Conservation (phyloP, 1,140 invertebrate species). For the Drosophila sucinea region DNA sequence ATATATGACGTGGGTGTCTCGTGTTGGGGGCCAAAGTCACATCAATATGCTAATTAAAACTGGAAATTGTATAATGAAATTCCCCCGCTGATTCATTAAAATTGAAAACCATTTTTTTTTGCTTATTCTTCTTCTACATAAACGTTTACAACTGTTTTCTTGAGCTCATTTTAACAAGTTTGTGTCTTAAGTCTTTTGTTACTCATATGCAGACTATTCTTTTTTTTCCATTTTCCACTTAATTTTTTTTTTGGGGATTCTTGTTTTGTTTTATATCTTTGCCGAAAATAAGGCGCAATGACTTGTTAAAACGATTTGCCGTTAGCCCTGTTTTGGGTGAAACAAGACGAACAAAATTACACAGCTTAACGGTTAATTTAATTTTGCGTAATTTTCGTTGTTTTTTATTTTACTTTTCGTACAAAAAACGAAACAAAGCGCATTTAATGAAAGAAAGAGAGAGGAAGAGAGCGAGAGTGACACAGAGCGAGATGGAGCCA, state of each 20-base stretch:
- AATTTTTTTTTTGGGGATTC: conserved; percentile 2
- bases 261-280: conserved; percentile 6
- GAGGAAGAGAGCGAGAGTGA: conserved; percentile 2
- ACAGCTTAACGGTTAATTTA: conserved; percentile 64
- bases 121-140: conserved; percentile 9
- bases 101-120: conserved; percentile 49
- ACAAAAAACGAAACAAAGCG: conserved; percentile 45
- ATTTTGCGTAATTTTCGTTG: conserved; percentile 35
- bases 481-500: conserved; percentile 26
- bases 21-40: conserved; percentile 27
- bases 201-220: conserved; percentile 31
- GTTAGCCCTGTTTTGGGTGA: conserved; percentile 49
- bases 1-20: conserved; percentile 7
- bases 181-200: conserved; percentile 41
- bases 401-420: conserved; percentile 30
- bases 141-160: conserved; percentile 31
- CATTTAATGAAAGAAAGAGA: conserved; percentile 40
- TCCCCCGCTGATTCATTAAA: conserved; percentile 32
- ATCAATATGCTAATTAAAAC: conserved; percentile 60
- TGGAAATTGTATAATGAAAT: conserved; percentile 59
- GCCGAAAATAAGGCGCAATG: conserved; percentile 42
- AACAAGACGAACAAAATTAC: conserved; percentile 38
- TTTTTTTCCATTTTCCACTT: conserved; percentile 1
- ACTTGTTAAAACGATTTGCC: conserved; percentile 47
- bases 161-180: conserved; percentile 45